Base-by-base conservation (phyloP, 2,888 invertebrate genomes). In the Noctua comes region DNA sequence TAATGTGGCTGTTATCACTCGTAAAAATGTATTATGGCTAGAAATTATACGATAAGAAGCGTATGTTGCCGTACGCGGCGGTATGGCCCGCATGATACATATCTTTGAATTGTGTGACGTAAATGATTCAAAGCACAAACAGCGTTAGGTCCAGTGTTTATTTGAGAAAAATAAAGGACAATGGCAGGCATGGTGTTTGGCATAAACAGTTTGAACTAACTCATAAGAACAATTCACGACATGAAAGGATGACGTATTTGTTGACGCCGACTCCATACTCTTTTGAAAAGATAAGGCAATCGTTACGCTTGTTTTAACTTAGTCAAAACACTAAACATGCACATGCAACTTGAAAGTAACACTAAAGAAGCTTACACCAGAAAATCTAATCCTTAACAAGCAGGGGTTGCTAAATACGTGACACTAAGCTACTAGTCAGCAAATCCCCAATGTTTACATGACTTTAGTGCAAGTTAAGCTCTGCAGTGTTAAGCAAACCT, bases 1-100 rank as follows among this genome's bases (percentile, higher is more conserved):
- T 82, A 80, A 79, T 75, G 81, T 86, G 81, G 81, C 77, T 79
- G 77, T 69, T 84, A 88, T 86, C 77, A 83, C 79, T 84, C 84
- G 68, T 88, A 79, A 83, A 80, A 77, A 43, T 57, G 48, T 73
- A 73, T 80, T 69, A 73, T 68, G 77, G 48, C 48, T 79, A 71
- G 62, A 51, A 69, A 74, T 81, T 88, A 82, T 76, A 86, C 74
- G 80, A 78, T 72, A 72, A 59, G 27, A 64, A 59, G 51, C 48
- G 24, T 84, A 74, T 69, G 62, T 43, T 43, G 43, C 13, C 43
- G 43, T 13, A 2, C 43, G 43, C 43, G 16, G 68, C 36, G 13
- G 59, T 76, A 68, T 48, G 72, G 46, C 18, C 46, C 16, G 57
- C 40, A 59, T 74, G 62, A 48, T 31, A 70, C 11, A 59, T 70